Conservation (phyloP, 2,888 invertebrate genomes). For the Eudasyphora cyanicolor region DNA sequence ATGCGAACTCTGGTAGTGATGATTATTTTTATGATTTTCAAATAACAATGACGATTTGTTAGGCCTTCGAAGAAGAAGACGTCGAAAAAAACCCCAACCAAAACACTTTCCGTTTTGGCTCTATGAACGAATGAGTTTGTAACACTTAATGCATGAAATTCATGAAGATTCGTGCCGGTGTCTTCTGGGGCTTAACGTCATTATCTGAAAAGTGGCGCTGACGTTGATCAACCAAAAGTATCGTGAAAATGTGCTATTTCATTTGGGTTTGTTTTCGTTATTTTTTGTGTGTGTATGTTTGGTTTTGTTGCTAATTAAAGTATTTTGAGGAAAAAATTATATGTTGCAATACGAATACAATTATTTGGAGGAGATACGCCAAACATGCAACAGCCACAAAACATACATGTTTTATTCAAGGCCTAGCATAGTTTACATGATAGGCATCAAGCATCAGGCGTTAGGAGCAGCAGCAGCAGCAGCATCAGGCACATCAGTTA, state of each 20-base stretch:
- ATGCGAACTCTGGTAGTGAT: neutral
- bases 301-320: slow-evolving; percentile 45
- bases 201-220: neutral
- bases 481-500: too few relatives aligned
- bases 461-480: too few relatives aligned
- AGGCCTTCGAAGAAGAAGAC: slow-evolving; percentile 28
- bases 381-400: slow-evolving; percentile 25
- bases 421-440: slow-evolving; percentile 1
- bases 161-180: slow-evolving; percentile 25
- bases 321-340: slow-evolving; percentile 47
- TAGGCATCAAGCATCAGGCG: neutral
- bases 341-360: slow-evolving; percentile 44
- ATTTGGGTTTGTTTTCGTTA: slow-evolving; percentile 18
- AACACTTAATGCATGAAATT: slow-evolving; percentile 45
- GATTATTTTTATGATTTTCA: slow-evolving; percentile 45
- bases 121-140: slow-evolving; percentile 39
- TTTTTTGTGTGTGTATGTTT: too few relatives aligned
- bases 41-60: slow-evolving; percentile 33
- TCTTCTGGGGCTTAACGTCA: slow-evolving; percentile 8
- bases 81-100: slow-evolving; percentile 50
- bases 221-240: neutral
- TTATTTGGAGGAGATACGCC: too few relatives aligned
- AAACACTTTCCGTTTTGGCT: slow-evolving; percentile 55
- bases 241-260: slow-evolving; percentile 34
- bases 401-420: slow-evolving; percentile 25